phyloP scores from a whole-genome alignment of 1,140 invertebrate species.

The Lethrus apterus region DNA sequence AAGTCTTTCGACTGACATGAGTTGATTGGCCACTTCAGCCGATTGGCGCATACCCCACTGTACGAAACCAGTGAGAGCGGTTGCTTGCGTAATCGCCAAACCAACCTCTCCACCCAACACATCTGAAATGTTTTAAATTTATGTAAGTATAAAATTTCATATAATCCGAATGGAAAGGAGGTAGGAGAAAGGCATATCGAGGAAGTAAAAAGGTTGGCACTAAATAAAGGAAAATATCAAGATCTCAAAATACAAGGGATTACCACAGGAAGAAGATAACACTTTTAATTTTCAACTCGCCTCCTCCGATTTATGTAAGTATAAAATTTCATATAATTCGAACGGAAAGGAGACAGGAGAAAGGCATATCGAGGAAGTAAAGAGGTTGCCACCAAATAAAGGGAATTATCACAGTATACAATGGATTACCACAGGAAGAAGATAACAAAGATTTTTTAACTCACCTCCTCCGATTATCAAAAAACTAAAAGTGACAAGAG shows the following conservation, averaged over 20 bases:
- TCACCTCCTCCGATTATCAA: slow-evolving; percentile 49
- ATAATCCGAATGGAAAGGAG: too few species aligned
- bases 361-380: too few species aligned
- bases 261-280: neutral
- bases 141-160: too few species aligned
- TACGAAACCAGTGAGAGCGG: slow-evolving; percentile 49
- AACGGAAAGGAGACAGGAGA: too few species aligned
- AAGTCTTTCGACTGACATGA: slow-evolving; percentile 45
- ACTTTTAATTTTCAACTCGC: slow-evolving; percentile 16
- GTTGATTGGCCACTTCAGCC: slow-evolving; percentile 71
- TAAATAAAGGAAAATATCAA: neutral
- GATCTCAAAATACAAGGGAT: slow-evolving; percentile 2
- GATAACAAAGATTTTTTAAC: slow-evolving; percentile 3
- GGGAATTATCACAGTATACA: neutral
- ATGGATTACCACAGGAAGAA: neutral
- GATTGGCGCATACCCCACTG: slow-evolving; percentile 67
- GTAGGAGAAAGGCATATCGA: too few species aligned
- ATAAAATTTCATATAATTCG: too few species aligned
- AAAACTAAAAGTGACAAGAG: slow-evolving; percentile 55
- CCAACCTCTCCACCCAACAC: slow-evolving; percentile 49
- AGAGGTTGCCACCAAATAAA: neutral
- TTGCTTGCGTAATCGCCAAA: slow-evolving; percentile 51
- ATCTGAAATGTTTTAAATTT: too few species aligned
- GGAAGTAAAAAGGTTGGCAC: neutral
- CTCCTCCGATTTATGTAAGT: too few species aligned